phyloP scores from a whole-genome alignment of 2,888 invertebrate species.

The Buathra laborator region DNA sequence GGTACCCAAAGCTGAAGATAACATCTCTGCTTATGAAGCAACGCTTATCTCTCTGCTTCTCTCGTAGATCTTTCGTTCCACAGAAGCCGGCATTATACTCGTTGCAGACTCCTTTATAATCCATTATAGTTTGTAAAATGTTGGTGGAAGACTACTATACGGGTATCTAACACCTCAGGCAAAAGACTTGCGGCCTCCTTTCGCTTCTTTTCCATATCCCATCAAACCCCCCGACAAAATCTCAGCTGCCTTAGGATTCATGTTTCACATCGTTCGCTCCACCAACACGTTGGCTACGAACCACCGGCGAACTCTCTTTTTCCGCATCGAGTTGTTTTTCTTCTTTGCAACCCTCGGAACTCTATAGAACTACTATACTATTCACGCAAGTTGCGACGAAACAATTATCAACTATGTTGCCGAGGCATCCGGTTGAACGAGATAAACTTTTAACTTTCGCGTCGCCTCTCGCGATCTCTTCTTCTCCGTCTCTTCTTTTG shows the following conservation, averaged over 20 bases:
- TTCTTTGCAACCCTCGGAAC: not conserved
- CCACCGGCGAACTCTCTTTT: not conserved
- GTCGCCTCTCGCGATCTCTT: not conserved
- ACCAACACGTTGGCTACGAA: not conserved
- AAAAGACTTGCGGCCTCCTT: slow-evolving; percentile 30
- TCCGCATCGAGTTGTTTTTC: not conserved
- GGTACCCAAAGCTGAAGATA: slow-evolving; percentile 70
- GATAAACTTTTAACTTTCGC: not conserved
- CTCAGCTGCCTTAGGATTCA: slow-evolving; percentile 44
- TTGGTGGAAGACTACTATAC: slow-evolving; percentile 26
- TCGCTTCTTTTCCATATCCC: not conserved
- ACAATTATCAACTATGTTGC: not conserved
- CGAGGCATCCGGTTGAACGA: not conserved
- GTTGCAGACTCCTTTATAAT: slow-evolving; percentile 74
- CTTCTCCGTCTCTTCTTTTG: not conserved
- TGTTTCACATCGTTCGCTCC: slow-evolving; percentile 20
- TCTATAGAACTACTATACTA: not conserved
- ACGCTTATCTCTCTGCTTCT: slow-evolving; percentile 76
- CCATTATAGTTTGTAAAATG: slow-evolving; percentile 77
- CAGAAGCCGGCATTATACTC: slow-evolving; percentile 73
- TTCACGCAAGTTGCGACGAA: not conserved
- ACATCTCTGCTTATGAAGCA: slow-evolving; percentile 79
- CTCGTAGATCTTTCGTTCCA: slow-evolving; percentile 76
- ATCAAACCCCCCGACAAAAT: slow-evolving; percentile 51
- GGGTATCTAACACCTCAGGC: slow-evolving; percentile 36